Evolutionary conservation across 2,888 invertebrate species (phyloP), one percentile per base, ranked within the genome.

Genomic region (Tenodera sinensis): DNA sequence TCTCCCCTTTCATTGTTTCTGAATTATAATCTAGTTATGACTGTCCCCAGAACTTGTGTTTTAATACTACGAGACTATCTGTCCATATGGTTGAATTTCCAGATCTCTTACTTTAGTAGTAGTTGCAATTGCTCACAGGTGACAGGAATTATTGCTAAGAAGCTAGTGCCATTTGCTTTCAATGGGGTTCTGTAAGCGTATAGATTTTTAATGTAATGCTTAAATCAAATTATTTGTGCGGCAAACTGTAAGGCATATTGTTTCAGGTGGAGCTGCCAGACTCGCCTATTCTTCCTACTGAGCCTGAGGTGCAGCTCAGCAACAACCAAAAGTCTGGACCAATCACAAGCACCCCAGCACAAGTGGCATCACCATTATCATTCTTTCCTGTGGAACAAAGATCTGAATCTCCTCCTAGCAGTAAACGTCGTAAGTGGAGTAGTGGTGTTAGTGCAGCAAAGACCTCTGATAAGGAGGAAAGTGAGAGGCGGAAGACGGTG

Each of bases 371-470:
- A 25, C 89, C 90, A 14, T 82, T 88, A 82, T 85, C 90, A 2
- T 89, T 89, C 20, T 88, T 89, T 47, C 85, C 89, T 42, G 81
- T 85, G 28, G 89, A 88, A 27, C 87, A 84, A 15, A 27, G 82
- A 15, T n/a, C 88, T 81, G 89, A 89, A 34, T 88, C 88, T n/a
- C 89, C 90, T 20, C 89, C 89, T 9, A 88, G 84, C 54, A 87
- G 30, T 34, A 90, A 90, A 25, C 89, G 90, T 12, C 87, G 89
- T n/a, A 90, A 90, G 42, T 87, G 88, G 89, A 28, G 85, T 71
- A 88, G 91, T 42, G 91, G 91, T 28, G 92, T 91, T 87, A 91
- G 28, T 85, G 3, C 82, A 14, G 14, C 83, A n/a, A 28, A 82
- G 27, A 34, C 28, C 27, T 54, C 54, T 83, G 83, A 85, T 25